A percentile compares a stretch with the other conserved stretches of the same genome.
phyloP scores from a whole-genome alignment of 2,797 vertebrate species.

The Pangasius larnaudii region DNA sequence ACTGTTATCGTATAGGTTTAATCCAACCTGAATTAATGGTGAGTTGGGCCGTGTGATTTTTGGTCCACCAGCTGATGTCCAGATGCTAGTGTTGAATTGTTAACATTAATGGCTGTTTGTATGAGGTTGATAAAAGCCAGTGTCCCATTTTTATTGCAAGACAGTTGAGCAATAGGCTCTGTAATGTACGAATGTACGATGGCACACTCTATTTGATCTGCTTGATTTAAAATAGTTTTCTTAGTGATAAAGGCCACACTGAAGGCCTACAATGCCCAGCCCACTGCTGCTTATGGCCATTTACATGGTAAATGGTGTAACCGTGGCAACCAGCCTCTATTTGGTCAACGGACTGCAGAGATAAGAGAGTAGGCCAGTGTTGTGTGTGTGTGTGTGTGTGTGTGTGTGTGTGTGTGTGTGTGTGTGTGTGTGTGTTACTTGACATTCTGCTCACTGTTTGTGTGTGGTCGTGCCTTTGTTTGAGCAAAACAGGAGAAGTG shows the following conservation, averaged over 20 bases:
- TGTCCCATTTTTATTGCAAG: constrained; percentile 3
- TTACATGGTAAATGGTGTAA: constrained; percentile 55
- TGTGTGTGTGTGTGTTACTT: constrained; percentile 25
- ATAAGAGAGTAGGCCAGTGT: constrained; percentile 39
- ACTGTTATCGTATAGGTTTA: neutral
- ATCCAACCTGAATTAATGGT: neutral
- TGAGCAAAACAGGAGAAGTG: constrained; percentile 32
- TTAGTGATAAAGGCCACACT: constrained; percentile 10
- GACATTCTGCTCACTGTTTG: constrained; percentile 40
- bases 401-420: neutral
- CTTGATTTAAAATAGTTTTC: constrained; percentile 21
- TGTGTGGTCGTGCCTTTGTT: constrained; percentile 37
- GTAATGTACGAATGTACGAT: neutral
- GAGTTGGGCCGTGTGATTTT: neutral
- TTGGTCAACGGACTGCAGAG: constrained; percentile 51
- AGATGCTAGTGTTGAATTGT: constrained; percentile 18
- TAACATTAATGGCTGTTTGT: constrained; percentile 14
- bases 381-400: neutral
- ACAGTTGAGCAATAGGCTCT: constrained; percentile 9
- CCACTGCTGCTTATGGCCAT: constrained; percentile 39
- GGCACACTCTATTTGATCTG: constrained; percentile 14
- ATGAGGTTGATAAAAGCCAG: constrained; percentile 14
- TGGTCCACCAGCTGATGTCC: constrained; percentile 1
- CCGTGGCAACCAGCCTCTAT: constrained; percentile 55
- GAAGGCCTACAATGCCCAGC: neutral